Evolutionary conservation across 2,888 invertebrate species (phyloP), one percentile per base, ranked within the genome.

Genomic region (Xestobium rufovillosum): DNA sequence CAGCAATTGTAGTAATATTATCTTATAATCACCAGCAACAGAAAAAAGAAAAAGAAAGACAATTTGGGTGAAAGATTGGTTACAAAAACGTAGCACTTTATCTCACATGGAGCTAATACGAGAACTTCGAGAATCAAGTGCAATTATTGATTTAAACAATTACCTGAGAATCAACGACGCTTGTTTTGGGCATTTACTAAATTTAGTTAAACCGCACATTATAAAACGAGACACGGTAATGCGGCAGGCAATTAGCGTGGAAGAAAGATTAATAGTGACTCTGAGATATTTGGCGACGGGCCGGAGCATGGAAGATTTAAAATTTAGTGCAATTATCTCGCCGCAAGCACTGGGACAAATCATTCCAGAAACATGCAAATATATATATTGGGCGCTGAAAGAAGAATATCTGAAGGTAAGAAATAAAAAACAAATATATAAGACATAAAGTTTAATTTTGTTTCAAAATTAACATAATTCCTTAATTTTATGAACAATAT

Each of bases 41-140:
- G 4, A 27, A 10, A 27, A 27, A 27, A 27, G 10, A 10, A 27
- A 27, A 11, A 27, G 28, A 27, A 27, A 27, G 10, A 10, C 9
- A 27, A 10, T 27, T 10, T 27, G 28, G 28, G 10, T 10, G 11
- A 27, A 27, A 11, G 28, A 27, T 4, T 27, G 28, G 28, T 27
- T 27, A 27, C 6, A 27, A 27, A 27, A 27, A 10, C 28, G 28
- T 10, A 27, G 28, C 11, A 27, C 28, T 9, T 27, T 27, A 11
- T 27, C 28, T 10, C 28, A 27, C 11, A 27, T 11, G 28, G 11
- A 27, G 9, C 11, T 27, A 27, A 27, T 27, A 27, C 23, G 23
- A 19, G 6, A 19, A 19, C n/a, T n/a, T 19, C 23, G 23, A 19
- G 6, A 19, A 19, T 19, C 23, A 8, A 19, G 23, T n/a, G 23